phyloP scores from a whole-genome alignment of 2,113 vertebrate species.

The Aleadryas rufinucha region DNA sequence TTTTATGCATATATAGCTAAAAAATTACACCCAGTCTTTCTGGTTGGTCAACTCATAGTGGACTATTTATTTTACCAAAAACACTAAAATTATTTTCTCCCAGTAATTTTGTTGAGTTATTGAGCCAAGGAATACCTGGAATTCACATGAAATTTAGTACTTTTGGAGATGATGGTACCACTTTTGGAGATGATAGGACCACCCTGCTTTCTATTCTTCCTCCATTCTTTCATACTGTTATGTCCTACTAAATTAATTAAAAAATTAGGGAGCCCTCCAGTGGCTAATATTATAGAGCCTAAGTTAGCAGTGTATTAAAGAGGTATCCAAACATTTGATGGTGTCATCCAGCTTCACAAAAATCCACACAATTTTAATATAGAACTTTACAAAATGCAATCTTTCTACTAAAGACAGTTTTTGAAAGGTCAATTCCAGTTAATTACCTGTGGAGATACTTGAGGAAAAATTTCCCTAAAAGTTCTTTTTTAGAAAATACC shows the following conservation, averaged over 20 bases:
- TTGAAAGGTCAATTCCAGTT: background rate
- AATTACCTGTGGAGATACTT: background rate
- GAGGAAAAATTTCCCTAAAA: background rate
- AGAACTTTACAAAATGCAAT: background rate
- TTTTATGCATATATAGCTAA: background rate
- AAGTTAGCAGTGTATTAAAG: background rate
- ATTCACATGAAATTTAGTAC: background rate
- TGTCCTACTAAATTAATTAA: background rate
- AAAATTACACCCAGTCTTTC: background rate
- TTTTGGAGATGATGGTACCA: background rate
- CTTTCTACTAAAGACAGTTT: background rate
- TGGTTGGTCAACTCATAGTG: background rate
- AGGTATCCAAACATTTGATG: background rate
- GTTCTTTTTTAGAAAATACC: background rate
- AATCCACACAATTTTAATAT: background rate
- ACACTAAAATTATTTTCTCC: background rate
- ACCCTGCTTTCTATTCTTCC: background rate
- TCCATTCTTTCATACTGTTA: background rate
- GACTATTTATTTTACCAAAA: background rate
- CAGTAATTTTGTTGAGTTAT: background rate
- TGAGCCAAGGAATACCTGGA: background rate
- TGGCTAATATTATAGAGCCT: constrained; percentile 4
- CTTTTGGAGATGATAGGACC: background rate
- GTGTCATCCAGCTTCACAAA: background rate
- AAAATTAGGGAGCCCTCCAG: constrained; percentile 52